Conservation (phyloP, 1,140 invertebrate genomes). For the Zaprionus inermis region DNA sequence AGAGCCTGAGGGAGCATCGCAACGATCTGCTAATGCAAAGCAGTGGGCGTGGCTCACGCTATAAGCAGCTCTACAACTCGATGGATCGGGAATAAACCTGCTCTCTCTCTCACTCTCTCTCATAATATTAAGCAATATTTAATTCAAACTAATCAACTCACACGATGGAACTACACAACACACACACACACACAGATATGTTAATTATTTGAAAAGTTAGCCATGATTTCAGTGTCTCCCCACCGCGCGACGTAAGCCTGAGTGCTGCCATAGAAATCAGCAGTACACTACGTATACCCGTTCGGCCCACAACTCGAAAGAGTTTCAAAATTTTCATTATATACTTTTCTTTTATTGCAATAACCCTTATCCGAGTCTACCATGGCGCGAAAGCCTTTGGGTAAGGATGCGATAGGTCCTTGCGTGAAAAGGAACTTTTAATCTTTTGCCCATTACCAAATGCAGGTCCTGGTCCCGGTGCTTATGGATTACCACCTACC, state of each 20-base stretch:
- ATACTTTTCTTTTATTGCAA: conserved; percentile 72
- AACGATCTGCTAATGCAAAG: conserved; percentile 71
- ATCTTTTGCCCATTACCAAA: background rate
- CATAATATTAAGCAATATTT: conserved; percentile 66
- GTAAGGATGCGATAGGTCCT: conserved; percentile 36
- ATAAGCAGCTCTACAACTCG: conserved; percentile 79
- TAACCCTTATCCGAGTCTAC: conserved; percentile 22
- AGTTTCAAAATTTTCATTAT: conserved; percentile 57
- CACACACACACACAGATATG: background rate
- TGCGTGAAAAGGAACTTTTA: background rate
- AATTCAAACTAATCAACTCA: conserved; percentile 22
- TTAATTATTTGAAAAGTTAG: conserved; percentile 8
- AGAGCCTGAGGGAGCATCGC: conserved; percentile 64
- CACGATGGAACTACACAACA: background rate
- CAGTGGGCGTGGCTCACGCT: conserved; percentile 66
- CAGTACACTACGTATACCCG: conserved; percentile 24
- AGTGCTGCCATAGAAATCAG: background rate
- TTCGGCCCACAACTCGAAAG: conserved; percentile 60
- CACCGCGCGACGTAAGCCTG: background rate
- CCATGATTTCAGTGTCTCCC: conserved; percentile 28
- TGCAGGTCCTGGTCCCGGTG: conserved; percentile 87
- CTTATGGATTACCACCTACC: conserved; percentile 86
- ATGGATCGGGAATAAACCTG: conserved; percentile 68
- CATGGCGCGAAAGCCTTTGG: conserved; percentile 60
- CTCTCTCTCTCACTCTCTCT: background rate